Base-by-base conservation (phyloP, 2,797 vertebrate genomes). In the Cheirogaleus major region DNA sequence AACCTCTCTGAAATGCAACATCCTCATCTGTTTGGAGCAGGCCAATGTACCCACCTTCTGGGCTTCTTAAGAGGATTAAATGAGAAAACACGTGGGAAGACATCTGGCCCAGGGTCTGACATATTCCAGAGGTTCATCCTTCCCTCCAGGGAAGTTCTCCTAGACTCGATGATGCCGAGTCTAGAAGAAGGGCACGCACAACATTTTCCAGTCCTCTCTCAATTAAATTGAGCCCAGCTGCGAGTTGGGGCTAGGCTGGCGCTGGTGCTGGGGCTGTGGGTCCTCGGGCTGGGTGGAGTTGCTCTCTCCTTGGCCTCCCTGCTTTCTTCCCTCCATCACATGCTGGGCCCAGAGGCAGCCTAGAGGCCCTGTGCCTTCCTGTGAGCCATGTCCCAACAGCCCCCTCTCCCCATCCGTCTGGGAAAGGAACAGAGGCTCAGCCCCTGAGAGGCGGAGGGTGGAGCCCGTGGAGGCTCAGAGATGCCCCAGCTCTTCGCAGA, bases 401-500 rank as follows among this genome's bases (percentile, higher is more conserved):
- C 30, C 17, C 17, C 45, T 27, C 25, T 88, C 38, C 38, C n/a
- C 41, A 27, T 61, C 32, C 63, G 65, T 59, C 30, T 2, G 23
- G 13, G 55, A 83, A 75, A 22, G 57, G 95, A 90, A 89, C 69
- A 95, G 55, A 91, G 55, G 41, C 55, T 95, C 89, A 91, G 85
- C 80, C 82, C 79, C 87, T 81, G 70, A 87, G 90, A 97, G 35
- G 90, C 1, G 2, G 90, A 84, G 87, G 65, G 90, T 35, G 84
- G 84, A 59, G 25, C 65, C 67, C 7, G 0, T 4, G 41, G 59
- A 88, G 87, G 91, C 23, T 73, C 70, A 96, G 69, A 80, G 52
- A 65, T 87, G 59, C 41, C 67, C 79, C 57, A 80, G 69, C 27
- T 86, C n/a, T 93, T 41, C 2, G 3, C 13, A 69, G 61, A 81